phyloP scores from a whole-genome alignment of 2,888 invertebrate species.

The Perithous albicinctus region DNA sequence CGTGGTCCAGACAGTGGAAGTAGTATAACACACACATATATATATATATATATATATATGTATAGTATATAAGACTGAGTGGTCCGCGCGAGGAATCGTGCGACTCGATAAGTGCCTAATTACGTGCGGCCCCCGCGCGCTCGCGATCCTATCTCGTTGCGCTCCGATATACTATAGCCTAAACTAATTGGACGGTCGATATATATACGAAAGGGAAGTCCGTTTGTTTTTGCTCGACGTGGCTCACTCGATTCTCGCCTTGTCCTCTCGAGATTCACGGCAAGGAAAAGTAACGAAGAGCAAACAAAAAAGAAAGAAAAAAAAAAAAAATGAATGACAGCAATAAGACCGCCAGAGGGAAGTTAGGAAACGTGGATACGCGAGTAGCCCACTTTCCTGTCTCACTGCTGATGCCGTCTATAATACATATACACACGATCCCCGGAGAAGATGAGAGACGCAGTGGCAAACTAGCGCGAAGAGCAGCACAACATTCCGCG shows the following conservation, averaged over 20 bases:
- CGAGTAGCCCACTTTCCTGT: conserved; percentile 46
- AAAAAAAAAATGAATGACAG: conserved; percentile 9
- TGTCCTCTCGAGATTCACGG: conserved; percentile 9
- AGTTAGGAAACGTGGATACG: conserved; percentile 26
- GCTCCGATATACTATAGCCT: conserved; percentile 65
- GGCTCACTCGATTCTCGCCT: background rate
- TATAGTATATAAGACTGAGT: background rate
- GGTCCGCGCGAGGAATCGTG: conserved; percentile 58
- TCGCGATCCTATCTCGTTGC: conserved; percentile 72
- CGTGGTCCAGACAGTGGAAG: conserved; percentile 5
- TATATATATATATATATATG: too few species aligned
- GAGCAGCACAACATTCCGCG: background rate
- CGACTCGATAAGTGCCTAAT: conserved; percentile 81
- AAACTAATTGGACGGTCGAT: conserved; percentile 80
- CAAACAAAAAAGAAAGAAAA: conserved; percentile 1
- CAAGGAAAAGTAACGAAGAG: conserved; percentile 19
- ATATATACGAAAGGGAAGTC: conserved; percentile 46
- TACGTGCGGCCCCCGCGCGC: conserved; percentile 72
- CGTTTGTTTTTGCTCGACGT: conserved; percentile 32
- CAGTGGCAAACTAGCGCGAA: conserved; percentile 18
- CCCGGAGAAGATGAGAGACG: conserved; percentile 39
- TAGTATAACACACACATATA: conserved; percentile 8
- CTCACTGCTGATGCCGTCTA: background rate
- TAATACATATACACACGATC: conserved; percentile 27
- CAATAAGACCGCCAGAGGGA: background rate